Evolutionary conservation across 2,888 invertebrate genomes (phyloP).

Genomic region (Odontomyia ornata): DNA sequence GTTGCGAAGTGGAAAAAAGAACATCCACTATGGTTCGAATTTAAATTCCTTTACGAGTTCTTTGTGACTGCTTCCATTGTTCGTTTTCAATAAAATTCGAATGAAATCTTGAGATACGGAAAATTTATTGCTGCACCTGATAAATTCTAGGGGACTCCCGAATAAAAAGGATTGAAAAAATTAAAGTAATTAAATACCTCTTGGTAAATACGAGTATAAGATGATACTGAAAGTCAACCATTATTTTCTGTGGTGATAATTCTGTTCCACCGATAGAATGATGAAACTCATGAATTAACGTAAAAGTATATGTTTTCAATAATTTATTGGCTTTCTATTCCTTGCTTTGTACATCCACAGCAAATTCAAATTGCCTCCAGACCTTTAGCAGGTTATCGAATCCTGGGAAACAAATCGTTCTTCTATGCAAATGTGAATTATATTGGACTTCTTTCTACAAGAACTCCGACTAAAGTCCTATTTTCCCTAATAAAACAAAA

Average conservation of each 20-base stretch:
- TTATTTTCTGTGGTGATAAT: no score
- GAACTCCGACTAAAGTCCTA: background rate
- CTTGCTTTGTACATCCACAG: no score
- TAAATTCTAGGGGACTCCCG: background rate
- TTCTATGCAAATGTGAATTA: slow-evolving; percentile 42
- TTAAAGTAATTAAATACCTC: slow-evolving; percentile 3
- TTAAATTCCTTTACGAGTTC: slow-evolving; percentile 38
- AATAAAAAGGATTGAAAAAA: background rate
- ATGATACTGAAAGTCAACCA: no score
- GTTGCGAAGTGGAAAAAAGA: background rate
- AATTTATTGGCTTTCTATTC: no score
- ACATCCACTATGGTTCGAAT: slow-evolving; percentile 8
- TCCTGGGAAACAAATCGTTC: slow-evolving; percentile 32
- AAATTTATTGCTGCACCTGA: slow-evolving; percentile 12
- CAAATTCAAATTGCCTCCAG: no score
- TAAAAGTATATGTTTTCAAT: no score
- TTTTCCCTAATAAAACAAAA: slow-evolving; percentile 44
- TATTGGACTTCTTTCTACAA: slow-evolving; percentile 1
- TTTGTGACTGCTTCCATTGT: slow-evolving; percentile 40
- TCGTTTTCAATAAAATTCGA: slow-evolving; percentile 37
- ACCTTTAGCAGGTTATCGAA: background rate
- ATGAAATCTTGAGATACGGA: slow-evolving; percentile 29
- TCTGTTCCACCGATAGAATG: no score
- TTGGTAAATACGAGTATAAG: no score
- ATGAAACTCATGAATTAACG: no score